Evolutionary conservation across 2,113 vertebrate species (phyloP).

Genomic region (Ibidorhyncha struthersii): DNA sequence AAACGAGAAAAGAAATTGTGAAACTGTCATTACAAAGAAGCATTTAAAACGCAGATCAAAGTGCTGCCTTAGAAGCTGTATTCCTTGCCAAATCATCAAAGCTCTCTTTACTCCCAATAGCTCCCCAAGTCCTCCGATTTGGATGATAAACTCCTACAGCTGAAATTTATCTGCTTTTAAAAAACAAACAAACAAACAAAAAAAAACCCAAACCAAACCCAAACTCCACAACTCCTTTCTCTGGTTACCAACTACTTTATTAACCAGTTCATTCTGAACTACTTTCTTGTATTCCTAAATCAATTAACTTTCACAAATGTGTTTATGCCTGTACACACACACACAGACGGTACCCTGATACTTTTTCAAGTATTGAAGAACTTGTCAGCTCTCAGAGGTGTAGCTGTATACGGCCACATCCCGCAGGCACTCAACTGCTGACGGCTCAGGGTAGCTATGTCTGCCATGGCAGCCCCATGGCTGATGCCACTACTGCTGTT

Average conservation of each 20-base stretch:
- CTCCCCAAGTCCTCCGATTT: conserved; percentile 44
- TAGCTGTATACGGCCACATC: accelerated
- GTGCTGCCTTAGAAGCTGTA: conserved; percentile 6
- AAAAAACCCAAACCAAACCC: not conserved
- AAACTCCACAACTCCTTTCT: not conserved
- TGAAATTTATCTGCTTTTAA: not conserved
- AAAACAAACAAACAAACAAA: not conserved
- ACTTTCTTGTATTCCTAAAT: not conserved
- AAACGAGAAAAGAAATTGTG: conserved; percentile 16
- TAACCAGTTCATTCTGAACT: not conserved
- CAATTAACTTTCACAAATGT: not conserved
- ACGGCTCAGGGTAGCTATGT: not conserved
- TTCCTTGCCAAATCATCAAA: conserved; percentile 51
- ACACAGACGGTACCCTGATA: not conserved
- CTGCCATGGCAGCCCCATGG: not conserved
- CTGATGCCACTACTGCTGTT: accelerated
- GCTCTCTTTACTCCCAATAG: conserved; percentile 19
- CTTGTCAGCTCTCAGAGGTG: not conserved
- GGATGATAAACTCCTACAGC: not conserved
- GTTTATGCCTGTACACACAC: not conserved
- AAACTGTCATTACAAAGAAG: conserved; percentile 54
- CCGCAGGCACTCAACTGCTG: not conserved
- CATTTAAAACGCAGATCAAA: conserved; percentile 62
- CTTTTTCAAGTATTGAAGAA: not conserved
- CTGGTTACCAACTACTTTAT: not conserved